Conservation (phyloP, 1,140 invertebrate genomes). For the Drosophila carrolli region DNA sequence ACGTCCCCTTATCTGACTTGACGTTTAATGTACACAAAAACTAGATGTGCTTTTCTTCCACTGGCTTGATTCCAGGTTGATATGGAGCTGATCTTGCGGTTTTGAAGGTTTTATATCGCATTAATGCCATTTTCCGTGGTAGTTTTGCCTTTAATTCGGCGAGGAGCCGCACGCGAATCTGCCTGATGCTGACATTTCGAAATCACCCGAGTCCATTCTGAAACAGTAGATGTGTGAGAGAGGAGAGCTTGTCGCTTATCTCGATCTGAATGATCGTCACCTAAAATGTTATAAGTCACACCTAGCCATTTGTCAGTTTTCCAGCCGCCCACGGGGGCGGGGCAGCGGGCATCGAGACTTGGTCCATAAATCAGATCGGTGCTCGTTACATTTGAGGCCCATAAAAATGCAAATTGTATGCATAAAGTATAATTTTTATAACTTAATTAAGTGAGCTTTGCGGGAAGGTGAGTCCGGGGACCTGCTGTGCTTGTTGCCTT, state of each 20-base stretch:
- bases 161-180: slow-evolving; percentile 55
- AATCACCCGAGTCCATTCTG: slow-evolving; percentile 44
- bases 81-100: slow-evolving; percentile 72
- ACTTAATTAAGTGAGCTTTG: slow-evolving; percentile 69
- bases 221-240: slow-evolving; percentile 75
- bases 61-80: slow-evolving; percentile 50
- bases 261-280: slow-evolving; percentile 35
- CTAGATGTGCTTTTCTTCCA: slow-evolving; percentile 13
- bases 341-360: slow-evolving; percentile 2
- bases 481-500: slow-evolving; percentile 54
- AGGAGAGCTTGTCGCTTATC: slow-evolving; percentile 31
- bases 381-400: slow-evolving; percentile 72
- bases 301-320: slow-evolving; percentile 74
- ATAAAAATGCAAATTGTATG: slow-evolving; percentile 82
- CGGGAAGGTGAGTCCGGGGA: background rate
- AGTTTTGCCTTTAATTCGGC: slow-evolving; percentile 21
- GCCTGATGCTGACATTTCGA: slow-evolving; percentile 48
- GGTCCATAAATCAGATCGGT: slow-evolving; percentile 64
- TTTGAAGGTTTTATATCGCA: slow-evolving; percentile 62
- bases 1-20: slow-evolving; percentile 11
- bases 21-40: slow-evolving; percentile 15
- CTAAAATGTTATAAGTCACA: slow-evolving; percentile 73
- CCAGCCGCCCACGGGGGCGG: slow-evolving; percentile 47
- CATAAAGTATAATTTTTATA: slow-evolving; percentile 83
- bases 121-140: slow-evolving; percentile 27